These are phyloP conservation scores for Prionace glauca DNA, from an alignment of 2,797 vertebrate genomes.

Conservation along the genomic window DNA sequence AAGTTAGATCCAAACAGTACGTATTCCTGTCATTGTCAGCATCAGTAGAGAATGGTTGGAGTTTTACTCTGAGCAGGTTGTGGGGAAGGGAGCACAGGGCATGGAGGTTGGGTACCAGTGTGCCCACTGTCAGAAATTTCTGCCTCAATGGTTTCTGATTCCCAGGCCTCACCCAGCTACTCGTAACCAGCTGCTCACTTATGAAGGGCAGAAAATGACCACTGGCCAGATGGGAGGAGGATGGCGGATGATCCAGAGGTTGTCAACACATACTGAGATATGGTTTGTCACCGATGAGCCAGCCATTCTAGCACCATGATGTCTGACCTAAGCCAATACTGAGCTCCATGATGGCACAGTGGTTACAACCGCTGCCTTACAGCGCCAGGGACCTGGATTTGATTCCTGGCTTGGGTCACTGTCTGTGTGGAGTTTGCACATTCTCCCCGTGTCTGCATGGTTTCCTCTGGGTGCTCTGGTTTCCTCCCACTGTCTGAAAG, in stretches of 20 bases:
- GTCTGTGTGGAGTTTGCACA: too few relatives aligned
- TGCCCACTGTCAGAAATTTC: background rate
- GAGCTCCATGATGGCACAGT: background rate
- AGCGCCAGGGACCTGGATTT: too few relatives aligned
- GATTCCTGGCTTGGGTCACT: too few relatives aligned
- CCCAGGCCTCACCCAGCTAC: background rate
- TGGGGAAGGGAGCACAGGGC: background rate
- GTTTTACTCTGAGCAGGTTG: background rate
- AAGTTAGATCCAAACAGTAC: background rate
- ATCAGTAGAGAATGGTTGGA: background rate
- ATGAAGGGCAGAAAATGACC: background rate
- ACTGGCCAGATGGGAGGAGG: background rate
- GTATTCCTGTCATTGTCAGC: background rate
- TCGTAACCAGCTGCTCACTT: background rate
- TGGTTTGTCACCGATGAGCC: background rate
- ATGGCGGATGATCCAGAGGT: background rate
- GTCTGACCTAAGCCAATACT: background rate
- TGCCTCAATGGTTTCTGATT: background rate
- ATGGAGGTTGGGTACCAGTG: background rate
- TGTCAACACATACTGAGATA: background rate
- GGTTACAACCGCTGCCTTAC: too few relatives aligned
- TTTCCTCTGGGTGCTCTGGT: too few relatives aligned
- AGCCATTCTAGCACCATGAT: background rate
- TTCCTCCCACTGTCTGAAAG: too few relatives aligned
- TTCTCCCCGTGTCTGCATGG: too few relatives aligned